These are phyloP conservation scores for Sciurus carolinensis DNA, from an alignment of 2,797 vertebrate genomes.

Conservation along the genomic window DNA sequence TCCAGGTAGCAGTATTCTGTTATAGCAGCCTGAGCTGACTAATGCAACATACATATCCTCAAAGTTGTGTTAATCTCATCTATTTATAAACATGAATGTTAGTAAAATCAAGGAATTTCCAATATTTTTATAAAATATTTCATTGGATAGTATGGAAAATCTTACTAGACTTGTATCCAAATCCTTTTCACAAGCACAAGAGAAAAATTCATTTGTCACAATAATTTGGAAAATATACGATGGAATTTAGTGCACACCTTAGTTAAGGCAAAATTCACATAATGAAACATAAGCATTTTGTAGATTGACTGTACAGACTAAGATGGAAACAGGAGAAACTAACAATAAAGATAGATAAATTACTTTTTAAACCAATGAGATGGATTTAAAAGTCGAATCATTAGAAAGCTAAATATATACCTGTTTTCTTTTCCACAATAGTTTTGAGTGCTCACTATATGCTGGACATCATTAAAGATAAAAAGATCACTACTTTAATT, in stretches of 20 bases:
- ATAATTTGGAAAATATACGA: neutral
- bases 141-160: neutral
- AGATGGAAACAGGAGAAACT: neutral
- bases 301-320: neutral
- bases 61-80: neutral
- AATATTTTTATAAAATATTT: neutral
- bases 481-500: neutral
- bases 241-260: neutral
- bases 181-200: neutral
- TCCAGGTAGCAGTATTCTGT: neutral
- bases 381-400: neutral
- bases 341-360: neutral
- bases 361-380: neutral
- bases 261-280: neutral
- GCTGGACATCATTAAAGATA: neutral
- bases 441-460: neutral
- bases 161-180: neutral
- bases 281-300: neutral
- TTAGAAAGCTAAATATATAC: neutral
- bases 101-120: neutral
- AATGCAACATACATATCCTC: neutral
- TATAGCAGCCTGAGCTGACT: neutral
- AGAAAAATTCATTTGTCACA: neutral
- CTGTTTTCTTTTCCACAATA: neutral
- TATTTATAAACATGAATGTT: neutral